Conservation (phyloP, 2,797 vertebrate species). For the Esox lucius region DNA sequence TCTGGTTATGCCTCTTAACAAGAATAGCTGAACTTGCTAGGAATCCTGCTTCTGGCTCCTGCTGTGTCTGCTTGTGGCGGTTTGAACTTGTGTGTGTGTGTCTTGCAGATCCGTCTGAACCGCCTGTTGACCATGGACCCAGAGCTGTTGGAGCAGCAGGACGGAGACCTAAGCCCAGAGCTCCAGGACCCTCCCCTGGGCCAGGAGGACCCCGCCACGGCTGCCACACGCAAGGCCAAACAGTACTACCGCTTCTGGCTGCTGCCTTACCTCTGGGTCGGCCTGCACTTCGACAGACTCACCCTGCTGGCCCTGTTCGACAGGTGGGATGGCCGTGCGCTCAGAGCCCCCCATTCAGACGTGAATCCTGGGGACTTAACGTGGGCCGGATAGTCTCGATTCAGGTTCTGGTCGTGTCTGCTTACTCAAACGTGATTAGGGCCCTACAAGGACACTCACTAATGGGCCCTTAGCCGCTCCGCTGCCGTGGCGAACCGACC, state of each 20-base stretch:
- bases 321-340: conserved; percentile 71
- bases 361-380: neutral
- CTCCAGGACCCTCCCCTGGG: conserved; percentile 87
- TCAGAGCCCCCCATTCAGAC: neutral
- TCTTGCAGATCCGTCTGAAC: conserved; percentile 91
- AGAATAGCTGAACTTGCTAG: too few relatives aligned
- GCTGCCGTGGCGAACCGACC: too few relatives aligned
- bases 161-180: conserved; percentile 92
- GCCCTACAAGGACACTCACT: too few relatives aligned
- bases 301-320: conserved; percentile 96
- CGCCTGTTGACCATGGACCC: conserved; percentile 94
- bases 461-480: too few relatives aligned
- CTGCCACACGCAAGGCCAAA: conserved; percentile 83
- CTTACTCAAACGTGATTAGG: too few relatives aligned
- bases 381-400: neutral
- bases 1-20: too few relatives aligned
- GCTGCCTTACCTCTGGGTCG: conserved; percentile 93
- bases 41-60: too few relatives aligned
- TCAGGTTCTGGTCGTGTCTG: too few relatives aligned
- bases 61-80: too few relatives aligned
- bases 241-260: conserved; percentile 98
- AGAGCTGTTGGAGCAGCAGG: conserved; percentile 94
- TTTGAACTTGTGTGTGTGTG: neutral
- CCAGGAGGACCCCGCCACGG: conserved; percentile 72
- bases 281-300: conserved; percentile 96